Evolutionary conservation across 2,113 vertebrate species (phyloP), one percentile per base, ranked within the genome.

Genomic region (Alouatta palliata): DNA sequence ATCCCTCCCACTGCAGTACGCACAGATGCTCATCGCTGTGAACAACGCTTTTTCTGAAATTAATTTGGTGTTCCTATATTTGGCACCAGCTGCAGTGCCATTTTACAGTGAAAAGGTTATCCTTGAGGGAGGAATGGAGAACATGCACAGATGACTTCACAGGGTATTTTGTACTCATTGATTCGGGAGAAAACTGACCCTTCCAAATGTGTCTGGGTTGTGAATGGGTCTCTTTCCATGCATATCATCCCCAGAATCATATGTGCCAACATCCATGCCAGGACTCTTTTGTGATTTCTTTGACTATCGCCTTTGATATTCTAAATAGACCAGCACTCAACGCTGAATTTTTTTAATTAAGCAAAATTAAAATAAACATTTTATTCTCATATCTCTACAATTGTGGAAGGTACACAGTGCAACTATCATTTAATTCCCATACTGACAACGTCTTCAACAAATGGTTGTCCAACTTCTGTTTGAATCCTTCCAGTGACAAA

Each of bases 21-120:
- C 90, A 43, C 64, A 73, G 70, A 87, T 35, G 20, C 47, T 87
- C 90, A 27, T 66, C 2, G 1, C 61, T 71, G 7, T 54, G 71
- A 98, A 96, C 97, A 40, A 43, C 4, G 43, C 94, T 79, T 52
- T 20, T 94, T 97, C 98, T 87, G 88, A 93, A 97, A 97, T 94
- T 76, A 97, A 54, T 96, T 97, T 97, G 32, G 19, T 98, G 88
- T 90, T 95, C 97, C 98, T 93, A 87, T 97, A 66, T 98, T 94
- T 97, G 95, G 84, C 90, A 58, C 87, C 93, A 97, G 76, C 83
- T 92, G 27, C 87, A 21, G 23, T 97, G 5, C 56, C 70, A 76
- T 3, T 96, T 96, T 97, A 94, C 32, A 97, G n/a, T 87, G 94
- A 97, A 98, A 98, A 97, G 49, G 47, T 97, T 91, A 54, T 83